Evolutionary conservation across 2,888 invertebrate genomes (phyloP).

Genomic region (Tiliacea aurago): DNA sequence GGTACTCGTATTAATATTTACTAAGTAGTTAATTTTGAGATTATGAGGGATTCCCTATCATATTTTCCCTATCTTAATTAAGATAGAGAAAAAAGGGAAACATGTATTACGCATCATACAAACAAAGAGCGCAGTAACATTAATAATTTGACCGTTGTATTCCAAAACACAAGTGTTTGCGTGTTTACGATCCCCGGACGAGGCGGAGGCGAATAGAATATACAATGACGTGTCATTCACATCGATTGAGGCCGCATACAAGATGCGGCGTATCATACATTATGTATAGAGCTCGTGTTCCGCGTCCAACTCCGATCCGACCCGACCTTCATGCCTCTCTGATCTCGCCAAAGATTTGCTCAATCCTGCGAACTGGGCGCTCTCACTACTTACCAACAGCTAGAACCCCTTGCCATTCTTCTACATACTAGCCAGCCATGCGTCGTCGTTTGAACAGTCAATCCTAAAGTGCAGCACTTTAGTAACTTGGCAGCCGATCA

Average conservation of each 20-base stretch:
- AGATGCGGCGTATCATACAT: conserved; percentile 85
- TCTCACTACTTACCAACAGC: neutral
- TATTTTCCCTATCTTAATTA: neutral
- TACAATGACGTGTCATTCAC: conserved; percentile 89
- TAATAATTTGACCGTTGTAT: conserved; percentile 80
- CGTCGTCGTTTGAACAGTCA: neutral
- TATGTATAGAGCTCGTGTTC: conserved; percentile 82
- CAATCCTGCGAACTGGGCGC: neutral
- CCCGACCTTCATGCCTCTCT: conserved; percentile 74
- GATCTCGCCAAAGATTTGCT: conserved; percentile 55
- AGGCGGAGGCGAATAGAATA: conserved; percentile 87
- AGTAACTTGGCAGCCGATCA: conserved; percentile 12
- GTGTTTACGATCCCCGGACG: conserved; percentile 87
- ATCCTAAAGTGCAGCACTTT: neutral
- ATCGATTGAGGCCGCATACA: conserved; percentile 88
- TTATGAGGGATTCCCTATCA: neutral
- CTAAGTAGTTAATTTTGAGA: conserved; percentile 10
- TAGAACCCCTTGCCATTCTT: neutral
- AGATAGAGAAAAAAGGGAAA: neutral
- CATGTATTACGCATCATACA: conserved; percentile 29
- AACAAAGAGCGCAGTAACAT: conserved; percentile 51
- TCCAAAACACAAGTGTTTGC: conserved; percentile 85
- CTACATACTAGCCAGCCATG: neutral
- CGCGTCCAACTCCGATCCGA: conserved; percentile 74
- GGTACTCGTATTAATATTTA: conserved; percentile 19